phyloP scores from a whole-genome alignment of 2,888 invertebrate genomes.

The Drosophila austrosaltans region DNA sequence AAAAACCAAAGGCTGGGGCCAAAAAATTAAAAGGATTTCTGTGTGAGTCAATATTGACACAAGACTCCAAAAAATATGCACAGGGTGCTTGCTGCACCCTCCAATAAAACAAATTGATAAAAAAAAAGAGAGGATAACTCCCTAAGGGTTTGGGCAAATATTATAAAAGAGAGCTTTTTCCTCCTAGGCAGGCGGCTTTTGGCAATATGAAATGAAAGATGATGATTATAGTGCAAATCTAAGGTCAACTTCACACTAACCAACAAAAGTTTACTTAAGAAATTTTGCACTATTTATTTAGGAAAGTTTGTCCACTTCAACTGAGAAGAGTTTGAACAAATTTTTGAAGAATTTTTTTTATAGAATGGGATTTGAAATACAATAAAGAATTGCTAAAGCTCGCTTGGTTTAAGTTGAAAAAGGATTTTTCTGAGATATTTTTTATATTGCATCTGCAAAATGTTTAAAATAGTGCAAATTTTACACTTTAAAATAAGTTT shows the following conservation, averaged over 20 bases:
- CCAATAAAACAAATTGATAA: slow-evolving; percentile 23
- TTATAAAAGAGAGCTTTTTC: slow-evolving; percentile 27
- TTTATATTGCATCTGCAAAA: too few species aligned
- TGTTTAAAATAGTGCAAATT: too few species aligned
- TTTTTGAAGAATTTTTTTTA: neutral
- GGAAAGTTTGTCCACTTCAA: neutral
- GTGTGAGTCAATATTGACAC: slow-evolving; percentile 69
- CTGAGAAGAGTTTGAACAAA: neutral
- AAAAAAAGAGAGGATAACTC: slow-evolving; percentile 4
- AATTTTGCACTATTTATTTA: neutral
- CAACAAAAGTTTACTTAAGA: neutral
- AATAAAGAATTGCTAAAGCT: too few species aligned
- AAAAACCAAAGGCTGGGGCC: slow-evolving; percentile 56
- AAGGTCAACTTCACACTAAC: neutral
- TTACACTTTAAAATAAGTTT: too few species aligned
- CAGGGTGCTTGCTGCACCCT: slow-evolving; percentile 31
- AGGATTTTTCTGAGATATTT: too few species aligned
- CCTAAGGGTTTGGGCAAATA: slow-evolving; percentile 36
- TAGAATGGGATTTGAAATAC: too few species aligned
- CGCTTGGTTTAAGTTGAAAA: too few species aligned
- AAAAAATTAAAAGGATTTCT: slow-evolving; percentile 76
- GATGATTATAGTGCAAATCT: neutral
- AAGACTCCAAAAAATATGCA: slow-evolving; percentile 53
- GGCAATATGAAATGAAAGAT: neutral
- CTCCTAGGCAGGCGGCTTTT: slow-evolving; percentile 16